Base-by-base conservation (phyloP, 2,888 invertebrate genomes). In the Nomada lathburiana region DNA sequence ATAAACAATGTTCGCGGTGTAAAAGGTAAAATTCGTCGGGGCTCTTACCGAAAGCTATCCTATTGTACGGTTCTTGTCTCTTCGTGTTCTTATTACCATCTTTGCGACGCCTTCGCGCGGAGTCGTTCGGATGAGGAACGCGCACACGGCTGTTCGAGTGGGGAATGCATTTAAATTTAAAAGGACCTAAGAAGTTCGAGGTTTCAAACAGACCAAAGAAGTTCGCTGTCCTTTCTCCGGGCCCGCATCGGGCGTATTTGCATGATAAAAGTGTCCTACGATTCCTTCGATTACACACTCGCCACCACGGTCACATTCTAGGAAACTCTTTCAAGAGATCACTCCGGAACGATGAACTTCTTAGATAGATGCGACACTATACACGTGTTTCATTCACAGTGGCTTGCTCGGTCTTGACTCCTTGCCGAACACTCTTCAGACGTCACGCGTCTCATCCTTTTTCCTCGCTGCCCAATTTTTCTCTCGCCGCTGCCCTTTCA, bases 221-320 rank as follows among this genome's bases (percentile, higher is more conserved):
- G 87, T 88, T 88, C 60, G 67, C 83, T 86, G 86, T 83, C 72
- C 80, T 69, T 62, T 67, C 82, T 68, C n/a, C 64, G 64, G 53
- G 70, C 86, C 81, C 85, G 86, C 84, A 82, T 80, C 80, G 79
- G 59, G 69, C 42, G 67, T 79, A 89, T 89, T 89, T 89, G 89
- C 89, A 89, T 89, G 87, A 89, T 85, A 89, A 89, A 89, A 88
- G 89, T 88, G 85, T 80, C 84, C 86, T 70, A 82, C 89, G 86
- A 89, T 89, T 89, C 89, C 88, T 88, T 89, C 89, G 89, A 88
- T 89, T 89, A 88, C 89, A 87, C 87, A 88, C 87, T 88, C 84
- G 87, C 80, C 85, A 75, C 82, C 78, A 59, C 65, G 62, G 79
- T 57, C 70, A 69, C 88, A 83, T 88, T 88, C 88, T 86, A 74